Evolutionary conservation across 2,888 invertebrate genomes (phyloP).

Genomic region (Sicus ferrugineus): DNA sequence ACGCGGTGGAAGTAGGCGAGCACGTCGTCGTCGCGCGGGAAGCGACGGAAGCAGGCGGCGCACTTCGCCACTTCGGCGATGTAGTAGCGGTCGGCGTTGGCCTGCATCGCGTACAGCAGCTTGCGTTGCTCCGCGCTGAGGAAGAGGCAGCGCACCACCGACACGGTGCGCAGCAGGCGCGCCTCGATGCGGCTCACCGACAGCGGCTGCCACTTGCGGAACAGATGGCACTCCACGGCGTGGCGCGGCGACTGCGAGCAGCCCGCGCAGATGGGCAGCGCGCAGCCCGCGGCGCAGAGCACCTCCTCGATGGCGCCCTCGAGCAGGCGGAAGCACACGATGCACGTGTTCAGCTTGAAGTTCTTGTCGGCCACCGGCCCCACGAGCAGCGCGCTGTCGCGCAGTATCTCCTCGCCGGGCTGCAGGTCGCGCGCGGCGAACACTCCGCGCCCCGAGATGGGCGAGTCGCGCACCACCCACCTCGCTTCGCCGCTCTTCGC

Average conservation of each 20-base stretch:
- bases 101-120: constrained; percentile 60
- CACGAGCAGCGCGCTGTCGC: constrained; percentile 74
- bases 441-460: constrained; percentile 76
- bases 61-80: constrained; percentile 53
- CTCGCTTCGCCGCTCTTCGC: constrained; percentile 45
- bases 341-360: constrained; percentile 69
- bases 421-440: constrained; percentile 73
- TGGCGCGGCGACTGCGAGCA: constrained; percentile 72
- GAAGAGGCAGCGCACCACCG: constrained; percentile 59
- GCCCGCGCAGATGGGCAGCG: constrained; percentile 72
- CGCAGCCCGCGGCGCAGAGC: constrained; percentile 72
- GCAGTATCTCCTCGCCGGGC: constrained; percentile 74
- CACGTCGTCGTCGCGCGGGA: constrained; percentile 56
- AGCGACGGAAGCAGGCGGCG: constrained; percentile 57
- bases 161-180: constrained; percentile 55
- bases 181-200: constrained; percentile 53
- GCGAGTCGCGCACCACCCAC: constrained; percentile 72
- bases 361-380: constrained; percentile 72
- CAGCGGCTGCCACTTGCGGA: constrained; percentile 69
- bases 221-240: constrained; percentile 71
- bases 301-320: constrained; percentile 51
- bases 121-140: constrained; percentile 53
- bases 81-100: constrained; percentile 58
- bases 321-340: constrained; percentile 69
- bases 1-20: constrained; percentile 58